A percentile compares a stretch with the other conserved stretches of the same genome.
These are phyloP conservation scores for Drosophila kanapiae DNA, from an alignment of 1,140 invertebrate species.

Conservation along the genomic window DNA sequence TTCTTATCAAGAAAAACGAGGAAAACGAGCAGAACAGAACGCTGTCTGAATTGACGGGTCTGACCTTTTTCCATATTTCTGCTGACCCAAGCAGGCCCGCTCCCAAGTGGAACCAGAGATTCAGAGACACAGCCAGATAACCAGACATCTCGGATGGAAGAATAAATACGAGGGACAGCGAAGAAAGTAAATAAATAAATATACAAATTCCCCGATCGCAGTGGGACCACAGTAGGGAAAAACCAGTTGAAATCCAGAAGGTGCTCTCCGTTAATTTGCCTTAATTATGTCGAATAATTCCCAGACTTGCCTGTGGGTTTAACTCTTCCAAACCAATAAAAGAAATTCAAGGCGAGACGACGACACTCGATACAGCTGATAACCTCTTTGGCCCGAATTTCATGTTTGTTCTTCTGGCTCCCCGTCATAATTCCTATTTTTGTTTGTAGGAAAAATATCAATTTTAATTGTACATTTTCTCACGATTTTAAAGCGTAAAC, in stretches of 20 bases:
- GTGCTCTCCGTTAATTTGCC: conserved; percentile 22
- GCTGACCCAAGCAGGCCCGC: conserved; percentile 56
- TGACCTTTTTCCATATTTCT: conserved; percentile 73
- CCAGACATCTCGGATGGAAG: conserved; percentile 34
- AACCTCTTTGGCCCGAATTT: conserved; percentile 61
- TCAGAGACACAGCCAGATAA: conserved; percentile 11
- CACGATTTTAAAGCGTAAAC: conserved; percentile 66
- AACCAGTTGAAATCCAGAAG: conserved; percentile 20
- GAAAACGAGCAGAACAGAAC: conserved; percentile 14
- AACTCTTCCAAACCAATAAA: too few relatives aligned
- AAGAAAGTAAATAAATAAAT: conserved; percentile 53
- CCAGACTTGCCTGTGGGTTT: conserved; percentile 35
- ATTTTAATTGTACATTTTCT: conserved; percentile 76
- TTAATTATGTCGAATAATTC: conserved; percentile 27
- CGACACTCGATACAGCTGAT: conserved; percentile 51
- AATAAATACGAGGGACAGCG: conserved; percentile 18
- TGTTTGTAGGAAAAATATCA: conserved; percentile 71
- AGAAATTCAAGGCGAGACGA: conserved; percentile 58
- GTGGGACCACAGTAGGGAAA: not conserved
- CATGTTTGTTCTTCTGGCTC: conserved; percentile 47
- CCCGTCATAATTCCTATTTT: conserved; percentile 32
- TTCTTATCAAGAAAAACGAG: conserved; percentile 40
- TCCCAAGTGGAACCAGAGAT: conserved; percentile 34
- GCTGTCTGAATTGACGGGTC: conserved; percentile 39
- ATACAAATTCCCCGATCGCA: conserved; percentile 41